phyloP scores from a whole-genome alignment of 1,140 invertebrate genomes.

The Philotrypesis tridentata region DNA sequence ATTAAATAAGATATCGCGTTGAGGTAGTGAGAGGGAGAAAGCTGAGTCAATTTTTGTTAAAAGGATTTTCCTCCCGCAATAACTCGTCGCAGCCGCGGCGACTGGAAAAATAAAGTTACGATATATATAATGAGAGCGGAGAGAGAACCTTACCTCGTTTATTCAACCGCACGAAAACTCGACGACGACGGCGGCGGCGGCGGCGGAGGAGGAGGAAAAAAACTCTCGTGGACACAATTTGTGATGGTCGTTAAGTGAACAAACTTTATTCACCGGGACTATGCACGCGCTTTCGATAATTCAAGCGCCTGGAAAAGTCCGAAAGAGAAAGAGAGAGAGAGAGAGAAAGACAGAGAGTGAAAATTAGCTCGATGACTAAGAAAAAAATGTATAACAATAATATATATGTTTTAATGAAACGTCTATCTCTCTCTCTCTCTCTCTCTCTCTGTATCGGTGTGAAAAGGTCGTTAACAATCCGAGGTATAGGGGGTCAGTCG shows the following conservation, averaged over 20 bases:
- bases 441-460: neutral
- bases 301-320: neutral
- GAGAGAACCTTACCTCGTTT: neutral
- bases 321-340: neutral
- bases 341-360: neutral
- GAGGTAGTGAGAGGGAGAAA: neutral
- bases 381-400: neutral
- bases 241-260: constrained; percentile 11
- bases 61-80: neutral
- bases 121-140: neutral
- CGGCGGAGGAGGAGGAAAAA: neutral
- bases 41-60: neutral
- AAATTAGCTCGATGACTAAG: neutral
- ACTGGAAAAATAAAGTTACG: constrained; percentile 3
- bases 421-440: no score
- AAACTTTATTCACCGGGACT: constrained; percentile 1
- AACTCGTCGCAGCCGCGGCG: neutral
- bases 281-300: neutral
- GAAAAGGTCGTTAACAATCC: neutral
- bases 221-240: neutral
- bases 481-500: neutral
- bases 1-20: neutral
- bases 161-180: constrained; percentile 18
- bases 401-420: neutral
- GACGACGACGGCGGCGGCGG: no score